Evolutionary conservation across 2,113 vertebrate species (phyloP), one percentile per base, ranked within the genome.

Genomic region (Sinocyclocheilus maitianheensis): DNA sequence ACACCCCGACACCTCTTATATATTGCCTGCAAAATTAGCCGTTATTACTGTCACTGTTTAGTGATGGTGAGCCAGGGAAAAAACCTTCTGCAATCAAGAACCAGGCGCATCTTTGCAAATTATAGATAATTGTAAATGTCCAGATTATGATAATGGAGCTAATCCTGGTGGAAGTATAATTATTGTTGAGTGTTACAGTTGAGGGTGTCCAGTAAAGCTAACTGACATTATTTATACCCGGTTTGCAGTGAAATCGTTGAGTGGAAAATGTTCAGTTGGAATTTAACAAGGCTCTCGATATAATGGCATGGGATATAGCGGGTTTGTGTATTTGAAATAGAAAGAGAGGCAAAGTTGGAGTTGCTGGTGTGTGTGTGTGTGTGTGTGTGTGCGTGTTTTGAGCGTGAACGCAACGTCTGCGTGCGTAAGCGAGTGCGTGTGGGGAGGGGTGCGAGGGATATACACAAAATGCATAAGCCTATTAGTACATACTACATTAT

Each of bases 11-110:
- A 99, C 96, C 97, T 98, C 97, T 99, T 99, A 99, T 99, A 99
- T 98, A 99, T 98, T 97, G 98, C 97, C 97, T 97, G 97, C 97
- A 98, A 99, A 99, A 99, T 99, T 98, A 98, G 97, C 97, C 97
- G 97, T 98, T 99, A 99, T 99, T 99, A 99, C 98, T 99, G 98
- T 99, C 98, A 99, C 97, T 99, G 97, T 99, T 99, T 99, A 97
- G 98, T 97, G 96, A 97, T 99, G 98, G 97, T 97, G 97, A 98
- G 97, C 95, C 96, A 96, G 96, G 26, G 26, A 26, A 26, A 26
- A 26, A 26, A 26, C 26, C 26, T 26, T 26, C 26, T 26, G 26
- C 26, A 26, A 26, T 26, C 26, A 26, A 26, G 26, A 26, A 26
- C 26, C 26, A 26, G 26, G 26, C 26, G 26, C 26, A 26, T 26